Evolutionary conservation across 1,140 invertebrate species (phyloP).

Genomic region (Drosophila azteca): DNA sequence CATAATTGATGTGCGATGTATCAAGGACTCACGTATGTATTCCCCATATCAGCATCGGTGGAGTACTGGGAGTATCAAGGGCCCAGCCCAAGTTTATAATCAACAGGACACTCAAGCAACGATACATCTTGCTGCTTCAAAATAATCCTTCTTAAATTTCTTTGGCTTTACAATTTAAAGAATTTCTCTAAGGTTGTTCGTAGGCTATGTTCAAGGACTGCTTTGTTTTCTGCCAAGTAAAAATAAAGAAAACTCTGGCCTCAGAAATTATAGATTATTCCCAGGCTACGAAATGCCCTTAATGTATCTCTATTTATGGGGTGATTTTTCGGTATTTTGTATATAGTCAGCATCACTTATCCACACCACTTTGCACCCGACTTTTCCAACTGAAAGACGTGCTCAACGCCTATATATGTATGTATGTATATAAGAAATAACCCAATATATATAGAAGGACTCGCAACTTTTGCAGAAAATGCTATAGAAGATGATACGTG

Average conservation of each 20-base stretch:
- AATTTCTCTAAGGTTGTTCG: not conserved
- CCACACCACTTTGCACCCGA: not conserved
- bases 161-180: not conserved
- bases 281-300: no score
- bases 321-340: no score
- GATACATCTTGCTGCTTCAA: not conserved
- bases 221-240: not conserved
- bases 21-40: conserved; percentile 44
- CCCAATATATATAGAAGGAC: no score
- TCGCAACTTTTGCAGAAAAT: no score
- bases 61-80: not conserved
- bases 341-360: not conserved
- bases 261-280: no score
- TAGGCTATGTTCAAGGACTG: not conserved
- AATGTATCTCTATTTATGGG: no score
- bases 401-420: no score
- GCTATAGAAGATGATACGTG: no score
- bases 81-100: not conserved
- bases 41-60: conserved; percentile 63
- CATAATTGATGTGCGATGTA: not conserved
- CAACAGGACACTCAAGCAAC: not conserved
- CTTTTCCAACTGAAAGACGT: not conserved
- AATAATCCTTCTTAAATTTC: no score
- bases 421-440: no score
- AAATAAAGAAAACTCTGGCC: not conserved